These are phyloP conservation scores for Trichechus manatus DNA, from an alignment of 2,113 vertebrate species.

Conservation along the genomic window DNA sequence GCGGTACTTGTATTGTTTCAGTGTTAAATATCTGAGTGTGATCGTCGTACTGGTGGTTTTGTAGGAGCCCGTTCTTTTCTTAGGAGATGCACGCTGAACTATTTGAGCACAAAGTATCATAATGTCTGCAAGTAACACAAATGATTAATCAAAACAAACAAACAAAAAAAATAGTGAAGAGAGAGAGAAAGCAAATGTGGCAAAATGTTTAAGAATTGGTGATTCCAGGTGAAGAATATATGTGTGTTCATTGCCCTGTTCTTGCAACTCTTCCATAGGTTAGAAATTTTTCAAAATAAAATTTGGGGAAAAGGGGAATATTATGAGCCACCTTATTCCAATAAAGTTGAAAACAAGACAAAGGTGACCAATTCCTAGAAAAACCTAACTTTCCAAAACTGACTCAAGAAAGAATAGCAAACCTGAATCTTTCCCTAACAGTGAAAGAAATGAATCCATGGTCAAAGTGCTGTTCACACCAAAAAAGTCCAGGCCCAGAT, in stretches of 20 bases:
- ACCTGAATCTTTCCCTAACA: not conserved
- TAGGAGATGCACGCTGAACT: not conserved
- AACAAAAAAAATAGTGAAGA: not conserved
- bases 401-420: not conserved
- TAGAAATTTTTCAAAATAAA: not conserved
- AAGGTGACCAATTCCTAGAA: not conserved
- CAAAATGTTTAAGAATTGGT: not conserved
- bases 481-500: not conserved
- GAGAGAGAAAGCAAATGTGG: not conserved
- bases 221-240: not conserved
- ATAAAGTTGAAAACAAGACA: conserved; percentile 18
- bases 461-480: not conserved
- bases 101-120: not conserved
- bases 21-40: not conserved
- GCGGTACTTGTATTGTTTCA: not conserved
- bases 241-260: not conserved
- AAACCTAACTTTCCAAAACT: not conserved
- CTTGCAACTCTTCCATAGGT: not conserved
- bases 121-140: not conserved
- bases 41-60: not conserved
- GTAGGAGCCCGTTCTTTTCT: not conserved
- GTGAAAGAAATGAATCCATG: not conserved
- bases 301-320: not conserved
- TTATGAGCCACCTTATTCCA: not conserved
- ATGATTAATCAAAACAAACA: not conserved